These are phyloP conservation scores for Crenuchus spilurus DNA, from an alignment of 2,797 vertebrate genomes.

Conservation along the genomic window DNA sequence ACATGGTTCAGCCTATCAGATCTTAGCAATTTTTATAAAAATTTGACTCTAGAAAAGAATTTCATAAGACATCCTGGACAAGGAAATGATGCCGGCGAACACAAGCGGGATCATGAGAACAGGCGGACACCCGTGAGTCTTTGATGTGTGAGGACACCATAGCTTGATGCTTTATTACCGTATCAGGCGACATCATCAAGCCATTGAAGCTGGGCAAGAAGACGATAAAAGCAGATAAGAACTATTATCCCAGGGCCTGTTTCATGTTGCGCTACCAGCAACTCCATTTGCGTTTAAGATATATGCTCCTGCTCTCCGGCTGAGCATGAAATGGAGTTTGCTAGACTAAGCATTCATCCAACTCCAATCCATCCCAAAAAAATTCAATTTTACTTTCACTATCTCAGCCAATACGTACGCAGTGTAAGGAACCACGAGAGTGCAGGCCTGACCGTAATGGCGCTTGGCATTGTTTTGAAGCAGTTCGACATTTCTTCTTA, in stretches of 20 bases:
- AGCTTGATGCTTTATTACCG: slow-evolving; percentile 24
- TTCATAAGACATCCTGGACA: too few relatives aligned
- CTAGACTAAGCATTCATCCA: slow-evolving; percentile 63
- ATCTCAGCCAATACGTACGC: slow-evolving; percentile 58
- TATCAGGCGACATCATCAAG: slow-evolving; percentile 36
- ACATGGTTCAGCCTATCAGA: too few relatives aligned
- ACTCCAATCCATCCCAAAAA: slow-evolving; percentile 61
- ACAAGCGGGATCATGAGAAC: neutral
- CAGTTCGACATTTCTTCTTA: neutral
- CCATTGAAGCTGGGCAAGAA: slow-evolving; percentile 36
- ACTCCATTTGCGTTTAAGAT: slow-evolving; percentile 61
- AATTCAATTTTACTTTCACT: slow-evolving; percentile 64
- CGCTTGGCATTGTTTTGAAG: slow-evolving; percentile 24
- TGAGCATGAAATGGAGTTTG: slow-evolving; percentile 74
- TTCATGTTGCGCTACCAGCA: slow-evolving; percentile 54
- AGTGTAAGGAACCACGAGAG: slow-evolving; percentile 18
- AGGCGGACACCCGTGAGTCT: neutral
- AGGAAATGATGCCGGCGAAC: neutral
- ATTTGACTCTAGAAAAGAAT: neutral
- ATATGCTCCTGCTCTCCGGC: slow-evolving; percentile 66
- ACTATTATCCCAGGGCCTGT: slow-evolving; percentile 50
- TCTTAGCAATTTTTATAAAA: neutral
- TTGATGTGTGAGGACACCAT: neutral
- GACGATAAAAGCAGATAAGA: slow-evolving; percentile 61
- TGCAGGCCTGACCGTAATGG: slow-evolving; percentile 64